Evolutionary conservation across 2,797 vertebrate genomes (phyloP).

Genomic region (Rhinogobio ventralis): DNA sequence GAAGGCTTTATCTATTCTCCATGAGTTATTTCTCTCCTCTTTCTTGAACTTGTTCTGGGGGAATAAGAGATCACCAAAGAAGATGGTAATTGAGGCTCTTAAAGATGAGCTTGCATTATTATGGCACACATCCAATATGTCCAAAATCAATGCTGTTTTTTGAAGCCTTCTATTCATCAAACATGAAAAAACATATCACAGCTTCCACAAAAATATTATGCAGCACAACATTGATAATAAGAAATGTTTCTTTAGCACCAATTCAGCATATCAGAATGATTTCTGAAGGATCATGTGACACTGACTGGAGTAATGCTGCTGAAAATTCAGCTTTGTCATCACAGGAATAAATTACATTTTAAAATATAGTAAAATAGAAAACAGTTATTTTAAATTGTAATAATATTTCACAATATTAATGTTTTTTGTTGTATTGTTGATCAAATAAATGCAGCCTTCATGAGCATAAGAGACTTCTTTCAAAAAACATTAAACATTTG

Average conservation of each 20-base stretch:
- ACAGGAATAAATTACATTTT: not conserved
- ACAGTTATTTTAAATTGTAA: not conserved
- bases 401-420: not conserved
- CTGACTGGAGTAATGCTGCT: not conserved
- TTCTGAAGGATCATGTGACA: not conserved
- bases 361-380: not conserved
- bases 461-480: slow-evolving; percentile 17
- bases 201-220: not conserved
- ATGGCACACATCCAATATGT: not conserved
- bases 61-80: slow-evolving; percentile 44
- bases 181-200: not conserved
- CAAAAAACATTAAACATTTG: not conserved
- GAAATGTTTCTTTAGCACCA: not conserved
- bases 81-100: not conserved
- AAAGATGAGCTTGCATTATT: not conserved
- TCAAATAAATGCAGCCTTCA: slow-evolving; percentile 1
- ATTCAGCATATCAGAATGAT: not conserved
- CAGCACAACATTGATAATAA: not conserved
- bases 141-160: not conserved
- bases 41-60: slow-evolving; percentile 98
- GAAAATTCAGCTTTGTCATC: not conserved
- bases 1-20: slow-evolving; percentile 98
- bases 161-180: too few species aligned
- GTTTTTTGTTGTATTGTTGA: not conserved
- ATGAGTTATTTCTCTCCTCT: slow-evolving; percentile 90